phyloP scores from a whole-genome alignment of 2,113 vertebrate species.

The Lamprotornis superbus region DNA sequence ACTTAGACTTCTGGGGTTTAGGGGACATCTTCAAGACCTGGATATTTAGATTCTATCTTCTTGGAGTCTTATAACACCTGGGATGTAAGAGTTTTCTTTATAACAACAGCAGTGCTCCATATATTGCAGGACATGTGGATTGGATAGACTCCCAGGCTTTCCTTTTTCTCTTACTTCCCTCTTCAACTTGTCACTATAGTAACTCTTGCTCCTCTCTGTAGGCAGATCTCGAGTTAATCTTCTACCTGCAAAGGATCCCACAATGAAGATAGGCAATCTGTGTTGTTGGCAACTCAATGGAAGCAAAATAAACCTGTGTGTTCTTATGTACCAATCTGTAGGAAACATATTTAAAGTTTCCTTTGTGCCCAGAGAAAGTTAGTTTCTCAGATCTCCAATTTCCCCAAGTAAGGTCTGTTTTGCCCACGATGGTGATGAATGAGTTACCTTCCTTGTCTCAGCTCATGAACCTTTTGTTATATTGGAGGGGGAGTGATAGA shows the following conservation, averaged over 20 bases:
- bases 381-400: neutral
- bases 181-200: neutral
- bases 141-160: neutral
- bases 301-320: neutral
- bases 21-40: neutral
- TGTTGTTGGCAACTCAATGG: neutral
- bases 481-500: neutral
- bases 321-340: neutral
- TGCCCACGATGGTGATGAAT: neutral
- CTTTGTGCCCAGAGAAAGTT: neutral
- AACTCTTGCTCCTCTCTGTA: neutral
- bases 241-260: neutral
- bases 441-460: neutral
- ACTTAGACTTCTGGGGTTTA: neutral
- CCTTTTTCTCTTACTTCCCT: neutral
- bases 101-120: neutral
- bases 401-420: neutral
- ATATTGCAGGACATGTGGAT: neutral
- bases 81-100: neutral
- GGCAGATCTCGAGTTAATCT: neutral
- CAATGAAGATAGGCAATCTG: neutral
- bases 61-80: neutral
- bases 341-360: neutral
- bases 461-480: accelerated
- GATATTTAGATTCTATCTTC: neutral